These are phyloP conservation scores for Phenganax stokvisi DNA, from an alignment of 92 coral and sea anemone genomes.

Conservation along the genomic window DNA sequence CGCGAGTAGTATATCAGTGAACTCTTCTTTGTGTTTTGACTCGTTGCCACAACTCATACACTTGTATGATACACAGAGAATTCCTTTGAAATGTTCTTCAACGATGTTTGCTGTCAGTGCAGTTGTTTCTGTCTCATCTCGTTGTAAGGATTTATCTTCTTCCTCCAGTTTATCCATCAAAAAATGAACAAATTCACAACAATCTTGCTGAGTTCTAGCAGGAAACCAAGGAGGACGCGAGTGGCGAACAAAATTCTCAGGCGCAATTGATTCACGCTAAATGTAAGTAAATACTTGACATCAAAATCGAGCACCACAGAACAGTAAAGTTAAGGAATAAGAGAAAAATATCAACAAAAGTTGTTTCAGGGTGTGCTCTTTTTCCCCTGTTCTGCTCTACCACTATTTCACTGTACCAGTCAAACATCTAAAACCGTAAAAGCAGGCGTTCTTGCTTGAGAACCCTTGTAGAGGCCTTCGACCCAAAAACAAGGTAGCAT, in stretches of 20 bases:
- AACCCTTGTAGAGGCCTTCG: no score
- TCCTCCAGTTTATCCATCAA: conserved; percentile 78
- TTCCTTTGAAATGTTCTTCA: conserved; percentile 85
- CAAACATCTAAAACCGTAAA: no score
- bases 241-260: conserved; percentile 71
- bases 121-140: conserved; percentile 1
- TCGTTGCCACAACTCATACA: conserved; percentile 67
- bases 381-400: no score
- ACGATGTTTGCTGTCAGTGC: conserved; percentile 42
- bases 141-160: conserved; percentile 62
- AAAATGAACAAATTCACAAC: conserved; percentile 88
- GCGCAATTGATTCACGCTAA: conserved; percentile 82
- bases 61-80: conserved; percentile 65
- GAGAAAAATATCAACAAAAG: no score
- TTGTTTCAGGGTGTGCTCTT: no score
- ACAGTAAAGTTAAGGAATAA: no score
- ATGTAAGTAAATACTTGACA: background rate
- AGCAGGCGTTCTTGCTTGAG: no score
- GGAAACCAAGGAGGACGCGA: conserved; percentile 99
- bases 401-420: no score
- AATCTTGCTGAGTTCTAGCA: conserved; percentile 91
- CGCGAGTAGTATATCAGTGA: conserved; percentile 84
- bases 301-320: background rate
- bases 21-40: conserved; percentile 80
- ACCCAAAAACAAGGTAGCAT: no score